Percentiles rank a stretch among this genome's conserved stretches.
phyloP scores from a whole-genome alignment of 2,797 vertebrate species.

The Pantherophis vulpinus region DNA sequence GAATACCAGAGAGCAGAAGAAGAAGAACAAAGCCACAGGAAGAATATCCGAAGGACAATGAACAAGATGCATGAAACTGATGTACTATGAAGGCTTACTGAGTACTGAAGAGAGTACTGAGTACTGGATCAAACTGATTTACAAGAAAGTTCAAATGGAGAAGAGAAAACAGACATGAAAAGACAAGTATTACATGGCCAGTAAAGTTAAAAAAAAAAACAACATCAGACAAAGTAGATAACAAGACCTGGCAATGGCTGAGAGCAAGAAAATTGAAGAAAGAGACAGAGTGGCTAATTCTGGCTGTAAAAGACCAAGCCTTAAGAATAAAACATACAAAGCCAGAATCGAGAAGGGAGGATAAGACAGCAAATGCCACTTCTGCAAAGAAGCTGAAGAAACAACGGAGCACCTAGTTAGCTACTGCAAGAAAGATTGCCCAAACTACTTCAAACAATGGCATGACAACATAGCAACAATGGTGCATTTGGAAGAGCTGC shows the following conservation, averaged over 20 bases:
- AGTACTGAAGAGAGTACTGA: background rate
- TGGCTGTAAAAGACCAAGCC: background rate
- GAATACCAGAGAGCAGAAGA: background rate
- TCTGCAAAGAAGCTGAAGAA: background rate
- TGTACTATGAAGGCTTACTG: background rate
- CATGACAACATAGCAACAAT: background rate
- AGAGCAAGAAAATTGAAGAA: background rate
- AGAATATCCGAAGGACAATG: background rate
- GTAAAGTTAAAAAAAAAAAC: too few species aligned
- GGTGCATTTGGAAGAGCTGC: background rate
- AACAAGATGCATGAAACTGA: background rate
- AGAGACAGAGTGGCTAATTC: background rate
- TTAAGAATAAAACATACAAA: background rate
- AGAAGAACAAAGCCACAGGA: background rate
- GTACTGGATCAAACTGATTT: background rate
- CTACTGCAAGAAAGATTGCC: too few species aligned
- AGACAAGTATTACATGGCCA: background rate
- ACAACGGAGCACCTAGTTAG: background rate
- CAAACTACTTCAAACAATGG: background rate
- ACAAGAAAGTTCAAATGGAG: background rate
- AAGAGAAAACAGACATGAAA: background rate
- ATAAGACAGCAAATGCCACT: background rate
- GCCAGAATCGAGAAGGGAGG: background rate
- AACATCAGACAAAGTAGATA: background rate
- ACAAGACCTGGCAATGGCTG: background rate